Evolutionary conservation across 53 echinoderm and acorn worm genomes (phyloP).

Genomic region (Paracentrotus lividus): DNA sequence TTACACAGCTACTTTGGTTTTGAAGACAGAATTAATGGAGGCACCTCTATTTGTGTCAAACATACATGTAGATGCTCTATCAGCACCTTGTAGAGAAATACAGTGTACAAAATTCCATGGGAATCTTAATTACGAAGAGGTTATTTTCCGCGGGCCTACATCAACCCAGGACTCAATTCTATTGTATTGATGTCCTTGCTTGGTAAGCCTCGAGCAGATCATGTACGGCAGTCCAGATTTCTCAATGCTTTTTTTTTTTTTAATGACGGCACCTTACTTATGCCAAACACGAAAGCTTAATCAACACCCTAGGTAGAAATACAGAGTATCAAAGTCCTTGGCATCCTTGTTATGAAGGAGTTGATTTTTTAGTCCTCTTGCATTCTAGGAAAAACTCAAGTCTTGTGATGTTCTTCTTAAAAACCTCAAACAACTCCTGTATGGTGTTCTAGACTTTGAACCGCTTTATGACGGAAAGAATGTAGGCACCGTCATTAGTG

Average conservation of each 20-base stretch:
- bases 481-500: too few species aligned
- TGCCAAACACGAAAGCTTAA: too few species aligned
- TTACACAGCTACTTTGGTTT: neutral
- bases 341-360: neutral
- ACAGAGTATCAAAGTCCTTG: neutral
- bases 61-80: neutral
- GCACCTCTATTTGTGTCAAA: too few species aligned
- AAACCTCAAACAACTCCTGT: neutral
- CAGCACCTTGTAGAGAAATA: neutral
- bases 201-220: slow-evolving; percentile 66
- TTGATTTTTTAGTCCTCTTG: neutral
- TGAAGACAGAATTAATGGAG: neutral
- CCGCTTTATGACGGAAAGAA: too few species aligned
- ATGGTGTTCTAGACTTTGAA: neutral
- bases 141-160: neutral
- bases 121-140: neutral
- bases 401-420: neutral
- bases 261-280: neutral
- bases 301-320: too few species aligned
- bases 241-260: neutral
- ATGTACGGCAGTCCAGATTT: slow-evolving; percentile 73
- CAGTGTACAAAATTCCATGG: neutral
- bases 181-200: neutral
- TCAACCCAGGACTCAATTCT: too few species aligned
- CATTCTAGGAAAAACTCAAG: neutral